phyloP scores from a whole-genome alignment of 2,797 vertebrate species.

The Hephaestus fuliginosus region DNA sequence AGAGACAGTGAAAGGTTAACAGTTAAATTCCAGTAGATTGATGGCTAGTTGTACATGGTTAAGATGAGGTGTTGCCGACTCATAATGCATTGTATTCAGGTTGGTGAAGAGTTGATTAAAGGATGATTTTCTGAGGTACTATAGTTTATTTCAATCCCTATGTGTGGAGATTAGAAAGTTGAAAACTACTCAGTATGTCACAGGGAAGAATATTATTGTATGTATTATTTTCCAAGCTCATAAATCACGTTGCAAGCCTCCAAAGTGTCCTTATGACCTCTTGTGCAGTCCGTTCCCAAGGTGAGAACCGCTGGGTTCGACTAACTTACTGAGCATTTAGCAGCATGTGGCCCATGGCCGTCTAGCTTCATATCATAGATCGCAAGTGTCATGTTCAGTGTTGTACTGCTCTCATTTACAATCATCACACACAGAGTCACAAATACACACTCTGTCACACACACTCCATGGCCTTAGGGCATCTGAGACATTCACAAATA shows the following conservation, averaged over 20 bases:
- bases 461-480: constrained; percentile 58
- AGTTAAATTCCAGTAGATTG: background rate
- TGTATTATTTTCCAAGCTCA: background rate
- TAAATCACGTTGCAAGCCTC: background rate
- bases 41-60: background rate
- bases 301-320: constrained; percentile 30
- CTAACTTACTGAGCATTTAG: constrained; percentile 45
- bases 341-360: constrained; percentile 36
- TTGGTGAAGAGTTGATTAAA: background rate
- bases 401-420: constrained; percentile 61
- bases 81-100: background rate
- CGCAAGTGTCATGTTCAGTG: constrained; percentile 48
- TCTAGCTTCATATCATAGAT: constrained; percentile 53
- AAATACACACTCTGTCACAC: constrained; percentile 53
- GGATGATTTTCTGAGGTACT: background rate
- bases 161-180: background rate
- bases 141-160: background rate
- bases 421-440: constrained; percentile 42
- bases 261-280: background rate
- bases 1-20: too few relatives aligned
- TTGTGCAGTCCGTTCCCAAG: background rate
- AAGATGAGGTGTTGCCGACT: background rate
- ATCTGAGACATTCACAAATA: constrained; percentile 74
- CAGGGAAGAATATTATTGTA: background rate
- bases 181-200: background rate